Conservation (phyloP, 2,888 invertebrate genomes). For the Anarsia innoxiella region DNA sequence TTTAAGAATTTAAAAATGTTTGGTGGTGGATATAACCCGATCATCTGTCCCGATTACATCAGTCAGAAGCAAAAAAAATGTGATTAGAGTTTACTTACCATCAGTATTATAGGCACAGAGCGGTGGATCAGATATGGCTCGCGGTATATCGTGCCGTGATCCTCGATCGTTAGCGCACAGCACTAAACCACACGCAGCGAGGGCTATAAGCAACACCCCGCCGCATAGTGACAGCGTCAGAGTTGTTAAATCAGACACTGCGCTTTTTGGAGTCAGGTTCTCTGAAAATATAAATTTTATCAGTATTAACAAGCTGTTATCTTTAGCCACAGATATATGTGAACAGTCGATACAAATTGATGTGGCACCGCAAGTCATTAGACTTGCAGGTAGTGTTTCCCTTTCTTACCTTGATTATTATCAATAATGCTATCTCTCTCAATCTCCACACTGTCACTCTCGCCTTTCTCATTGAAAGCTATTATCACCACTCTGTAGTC, state of each 20-base stretch:
- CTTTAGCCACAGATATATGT: no score
- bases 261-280: constrained; percentile 29
- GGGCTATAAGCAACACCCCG: constrained; percentile 58
- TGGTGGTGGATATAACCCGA: no score
- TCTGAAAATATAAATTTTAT: constrained; percentile 7
- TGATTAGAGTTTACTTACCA: constrained; percentile 34
- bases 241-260: constrained; percentile 55
- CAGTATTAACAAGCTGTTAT: no score
- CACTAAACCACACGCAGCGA: constrained; percentile 64
- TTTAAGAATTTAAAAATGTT: no score
- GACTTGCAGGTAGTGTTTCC: no score
- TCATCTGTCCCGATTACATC: no score
- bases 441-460: constrained; percentile 50
- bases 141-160: constrained; percentile 34
- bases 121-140: constrained; percentile 40
- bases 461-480: constrained; percentile 62
- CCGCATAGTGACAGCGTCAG: constrained; percentile 57
- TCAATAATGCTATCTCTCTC: constrained; percentile 41
- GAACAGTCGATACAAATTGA: no score
- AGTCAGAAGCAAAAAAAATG: no score
- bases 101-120: constrained; percentile 62
- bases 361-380: no score
- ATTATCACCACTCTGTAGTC: constrained; percentile 50
- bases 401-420: constrained; percentile 36
- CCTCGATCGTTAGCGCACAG: constrained; percentile 57